These are phyloP conservation scores for Acridotheres tristis DNA, from an alignment of 2,797 vertebrate genomes.

Conservation along the genomic window DNA sequence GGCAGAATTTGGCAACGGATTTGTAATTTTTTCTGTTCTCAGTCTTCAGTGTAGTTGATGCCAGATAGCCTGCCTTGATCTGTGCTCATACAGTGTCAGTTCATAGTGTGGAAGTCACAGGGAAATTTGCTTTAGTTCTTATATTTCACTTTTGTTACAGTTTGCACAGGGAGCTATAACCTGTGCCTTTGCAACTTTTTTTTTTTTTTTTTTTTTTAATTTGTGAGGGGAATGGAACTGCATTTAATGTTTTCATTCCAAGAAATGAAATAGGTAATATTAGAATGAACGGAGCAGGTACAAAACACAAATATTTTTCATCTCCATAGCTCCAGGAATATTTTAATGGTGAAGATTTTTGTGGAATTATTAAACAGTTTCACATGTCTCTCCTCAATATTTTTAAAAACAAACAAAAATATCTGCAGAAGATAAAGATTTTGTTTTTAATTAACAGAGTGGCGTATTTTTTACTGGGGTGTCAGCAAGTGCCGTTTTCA, in stretches of 20 bases:
- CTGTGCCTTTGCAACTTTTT: not conserved
- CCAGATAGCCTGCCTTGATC: not conserved
- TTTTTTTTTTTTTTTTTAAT: not conserved
- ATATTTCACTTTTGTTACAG: not conserved
- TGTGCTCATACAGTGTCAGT: not conserved
- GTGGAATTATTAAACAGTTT: not conserved
- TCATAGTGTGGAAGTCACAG: not conserved
- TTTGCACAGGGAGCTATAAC: not conserved
- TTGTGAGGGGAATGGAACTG: not conserved
- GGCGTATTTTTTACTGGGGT: not conserved
- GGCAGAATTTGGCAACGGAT: not conserved
- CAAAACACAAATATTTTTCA: not conserved
- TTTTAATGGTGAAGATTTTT: not conserved
- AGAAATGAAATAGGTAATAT: not conserved
- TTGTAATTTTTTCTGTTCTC: not conserved
- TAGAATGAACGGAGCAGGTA: not conserved
- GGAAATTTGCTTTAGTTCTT: not conserved
- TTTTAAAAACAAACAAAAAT: not conserved
- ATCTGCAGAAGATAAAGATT: not conserved
- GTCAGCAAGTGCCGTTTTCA: not conserved
- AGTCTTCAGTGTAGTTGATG: not conserved
- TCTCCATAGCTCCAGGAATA: not conserved
- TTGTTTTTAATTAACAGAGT: not conserved
- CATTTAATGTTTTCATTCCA: not conserved
- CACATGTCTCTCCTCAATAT: not conserved